Evolutionary conservation across 2,113 vertebrate genomes (phyloP).

Genomic region (Paratilapia polleni): DNA sequence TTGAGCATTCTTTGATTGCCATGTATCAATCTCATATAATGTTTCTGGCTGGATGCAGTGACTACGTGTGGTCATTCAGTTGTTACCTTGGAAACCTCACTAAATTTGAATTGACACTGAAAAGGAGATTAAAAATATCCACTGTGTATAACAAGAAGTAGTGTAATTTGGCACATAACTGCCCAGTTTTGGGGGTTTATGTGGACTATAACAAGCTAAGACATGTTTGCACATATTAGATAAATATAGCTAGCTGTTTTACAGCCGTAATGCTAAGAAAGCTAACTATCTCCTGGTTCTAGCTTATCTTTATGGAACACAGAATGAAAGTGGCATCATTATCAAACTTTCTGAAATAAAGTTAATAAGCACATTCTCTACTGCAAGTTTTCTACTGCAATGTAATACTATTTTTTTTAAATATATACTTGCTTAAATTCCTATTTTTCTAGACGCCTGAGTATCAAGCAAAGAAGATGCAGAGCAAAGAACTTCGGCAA

Average conservation of each 20-base stretch:
- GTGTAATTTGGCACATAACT: background rate
- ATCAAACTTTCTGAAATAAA: background rate
- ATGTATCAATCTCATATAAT: no score
- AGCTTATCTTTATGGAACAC: background rate
- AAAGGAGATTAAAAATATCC: background rate
- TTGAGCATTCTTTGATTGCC: background rate
- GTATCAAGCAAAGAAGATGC: slow-evolving; percentile 82
- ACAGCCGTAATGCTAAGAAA: background rate
- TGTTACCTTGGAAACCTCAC: no score
- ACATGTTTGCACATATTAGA: background rate
- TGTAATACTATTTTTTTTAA: background rate
- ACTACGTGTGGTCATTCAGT: no score
- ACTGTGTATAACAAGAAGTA: background rate
- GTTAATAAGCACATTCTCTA: background rate
- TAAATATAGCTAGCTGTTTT: background rate
- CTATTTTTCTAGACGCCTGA: slow-evolving; percentile 72
- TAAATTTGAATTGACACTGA: no score
- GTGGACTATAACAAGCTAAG: background rate
- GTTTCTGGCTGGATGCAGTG: no score
- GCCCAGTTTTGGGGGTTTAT: background rate
- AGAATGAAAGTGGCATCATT: background rate
- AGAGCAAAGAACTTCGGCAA: slow-evolving; percentile 78
- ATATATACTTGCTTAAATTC: background rate
- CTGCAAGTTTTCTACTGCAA: background rate
- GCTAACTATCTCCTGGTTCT: background rate